phyloP scores from a whole-genome alignment of 2,888 invertebrate genomes.

The Idaea straminata region DNA sequence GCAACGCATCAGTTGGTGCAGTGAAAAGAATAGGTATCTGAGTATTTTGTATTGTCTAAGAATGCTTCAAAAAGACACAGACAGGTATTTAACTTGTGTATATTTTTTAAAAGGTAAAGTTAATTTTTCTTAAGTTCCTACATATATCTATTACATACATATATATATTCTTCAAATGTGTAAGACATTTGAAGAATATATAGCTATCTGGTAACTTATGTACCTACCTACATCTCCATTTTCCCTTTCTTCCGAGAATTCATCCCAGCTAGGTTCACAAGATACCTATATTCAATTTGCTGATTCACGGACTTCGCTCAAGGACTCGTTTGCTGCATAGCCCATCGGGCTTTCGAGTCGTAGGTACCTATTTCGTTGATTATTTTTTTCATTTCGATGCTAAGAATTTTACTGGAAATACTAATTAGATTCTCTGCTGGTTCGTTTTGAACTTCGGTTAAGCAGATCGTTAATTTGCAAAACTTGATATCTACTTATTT shows the following conservation, averaged over 20 bases:
- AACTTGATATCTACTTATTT: not conserved
- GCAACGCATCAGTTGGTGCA: no score
- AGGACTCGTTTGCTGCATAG: constrained; percentile 1
- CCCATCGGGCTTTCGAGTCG: not conserved
- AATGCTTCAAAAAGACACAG: no score
- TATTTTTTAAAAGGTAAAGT: no score
- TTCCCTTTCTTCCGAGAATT: not conserved
- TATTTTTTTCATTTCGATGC: not conserved
- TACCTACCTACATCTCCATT: not conserved
- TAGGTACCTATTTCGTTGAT: not conserved
- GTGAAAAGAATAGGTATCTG: no score
- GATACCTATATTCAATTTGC: not conserved
- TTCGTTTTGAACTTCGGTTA: not conserved
- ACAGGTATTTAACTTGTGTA: no score
- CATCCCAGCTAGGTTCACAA: not conserved
- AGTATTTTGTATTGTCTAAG: no score
- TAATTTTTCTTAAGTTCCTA: not conserved
- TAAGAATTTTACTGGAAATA: not conserved
- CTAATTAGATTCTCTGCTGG: not conserved
- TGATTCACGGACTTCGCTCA: constrained; percentile 1
- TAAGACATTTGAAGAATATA: not conserved
- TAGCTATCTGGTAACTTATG: not conserved
- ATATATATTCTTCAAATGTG: no score
- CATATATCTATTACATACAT: not conserved
- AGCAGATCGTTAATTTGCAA: not conserved